Percentiles rank a stretch among this genome's conserved stretches.
Conservation (phyloP, 2,888 invertebrate genomes). For the Noctua pronuba region DNA sequence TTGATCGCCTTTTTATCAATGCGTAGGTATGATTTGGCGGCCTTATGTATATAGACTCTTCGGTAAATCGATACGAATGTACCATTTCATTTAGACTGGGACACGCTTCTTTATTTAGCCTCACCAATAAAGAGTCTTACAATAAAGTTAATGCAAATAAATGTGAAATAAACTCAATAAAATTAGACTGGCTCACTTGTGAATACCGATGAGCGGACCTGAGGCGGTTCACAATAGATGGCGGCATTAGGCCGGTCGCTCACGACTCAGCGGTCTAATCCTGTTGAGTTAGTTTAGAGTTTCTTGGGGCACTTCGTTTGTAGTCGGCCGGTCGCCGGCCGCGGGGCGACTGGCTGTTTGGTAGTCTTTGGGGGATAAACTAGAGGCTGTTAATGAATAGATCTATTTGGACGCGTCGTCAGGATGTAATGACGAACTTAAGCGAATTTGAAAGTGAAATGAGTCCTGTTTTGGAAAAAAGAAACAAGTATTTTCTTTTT, state of each 20-base stretch:
- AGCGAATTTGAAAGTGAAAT: slow-evolving; percentile 21
- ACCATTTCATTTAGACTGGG: slow-evolving; percentile 9
- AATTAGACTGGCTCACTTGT: slow-evolving; percentile 47
- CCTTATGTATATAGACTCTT: background rate
- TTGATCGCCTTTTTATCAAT: slow-evolving; percentile 6
- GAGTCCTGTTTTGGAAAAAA: background rate
- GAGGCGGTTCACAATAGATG: slow-evolving; percentile 32
- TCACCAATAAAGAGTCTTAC: slow-evolving; percentile 30
- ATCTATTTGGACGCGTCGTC: slow-evolving; percentile 13
- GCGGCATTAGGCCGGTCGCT: slow-evolving; percentile 36
- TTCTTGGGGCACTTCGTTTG: slow-evolving; percentile 45
- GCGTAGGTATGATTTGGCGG: background rate
- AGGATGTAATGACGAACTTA: background rate
- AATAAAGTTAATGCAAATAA: slow-evolving; percentile 65
- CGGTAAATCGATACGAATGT: slow-evolving; percentile 16
- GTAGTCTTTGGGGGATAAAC: slow-evolving; percentile 40
- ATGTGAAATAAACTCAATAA: slow-evolving; percentile 59
- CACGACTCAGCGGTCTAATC: slow-evolving; percentile 46
- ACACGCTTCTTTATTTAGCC: slow-evolving; percentile 18
- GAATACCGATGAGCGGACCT: slow-evolving; percentile 55
- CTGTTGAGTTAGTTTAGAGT: slow-evolving; percentile 41
- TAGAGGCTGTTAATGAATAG: slow-evolving; percentile 44
- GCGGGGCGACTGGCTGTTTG: slow-evolving; percentile 25
- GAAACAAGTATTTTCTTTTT: background rate
- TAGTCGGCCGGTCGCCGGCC: slow-evolving; percentile 23